phyloP scores from a whole-genome alignment of 2,888 invertebrate genomes.

The Meandrusa payeni region DNA sequence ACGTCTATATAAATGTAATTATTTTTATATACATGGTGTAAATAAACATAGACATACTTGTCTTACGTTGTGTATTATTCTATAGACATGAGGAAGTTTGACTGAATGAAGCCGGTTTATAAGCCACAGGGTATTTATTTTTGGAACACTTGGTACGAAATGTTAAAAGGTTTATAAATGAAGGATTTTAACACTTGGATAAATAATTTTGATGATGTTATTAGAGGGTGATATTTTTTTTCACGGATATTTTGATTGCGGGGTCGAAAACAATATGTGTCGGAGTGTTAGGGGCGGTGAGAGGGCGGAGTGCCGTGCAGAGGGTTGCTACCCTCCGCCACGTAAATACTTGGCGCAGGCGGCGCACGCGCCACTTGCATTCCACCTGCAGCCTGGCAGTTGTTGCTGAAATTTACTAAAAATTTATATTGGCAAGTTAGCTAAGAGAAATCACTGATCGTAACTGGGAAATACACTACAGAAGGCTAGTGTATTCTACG shows the following conservation, averaged over 20 bases:
- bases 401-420: no score
- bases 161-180: slow-evolving; percentile 21
- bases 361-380: slow-evolving; percentile 24
- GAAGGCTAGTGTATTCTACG: no score
- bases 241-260: slow-evolving; percentile 24
- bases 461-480: no score
- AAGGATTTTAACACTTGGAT: slow-evolving; percentile 23
- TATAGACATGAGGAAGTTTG: no score
- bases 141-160: slow-evolving; percentile 5
- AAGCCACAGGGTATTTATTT: background rate
- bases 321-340: slow-evolving; percentile 20
- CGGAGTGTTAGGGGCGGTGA: slow-evolving; percentile 15
- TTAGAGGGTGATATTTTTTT: slow-evolving; percentile 22
- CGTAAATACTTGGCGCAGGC: slow-evolving; percentile 15
- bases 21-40: no score
- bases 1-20: no score
- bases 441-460: no score
- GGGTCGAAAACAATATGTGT: slow-evolving; percentile 22
- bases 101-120: background rate
- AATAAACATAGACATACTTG: no score
- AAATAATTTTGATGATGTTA: slow-evolving; percentile 23
- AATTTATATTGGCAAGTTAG: no score
- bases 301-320: slow-evolving; percentile 20
- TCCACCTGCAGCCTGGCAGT: slow-evolving; percentile 20
- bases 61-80: no score